phyloP scores from a whole-genome alignment of 2,888 invertebrate species.

The Aphodius sticticus region DNA sequence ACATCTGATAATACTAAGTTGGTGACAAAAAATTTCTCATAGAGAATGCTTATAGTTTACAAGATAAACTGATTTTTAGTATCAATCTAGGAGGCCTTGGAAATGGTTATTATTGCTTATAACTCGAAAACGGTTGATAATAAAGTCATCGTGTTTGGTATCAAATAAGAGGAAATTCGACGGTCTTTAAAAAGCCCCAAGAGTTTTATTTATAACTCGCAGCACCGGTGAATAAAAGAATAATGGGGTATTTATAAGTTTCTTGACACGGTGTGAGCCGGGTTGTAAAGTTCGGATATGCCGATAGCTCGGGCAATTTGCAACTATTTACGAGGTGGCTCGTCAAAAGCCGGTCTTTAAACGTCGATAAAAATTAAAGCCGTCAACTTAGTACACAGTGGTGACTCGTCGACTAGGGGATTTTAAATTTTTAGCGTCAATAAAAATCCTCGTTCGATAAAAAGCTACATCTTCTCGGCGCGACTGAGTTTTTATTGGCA shows the following conservation, averaged over 20 bases:
- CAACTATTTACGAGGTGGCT: conserved; percentile 17
- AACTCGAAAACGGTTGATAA: not conserved
- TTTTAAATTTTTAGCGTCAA: conserved; percentile 7
- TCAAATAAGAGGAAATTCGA: not conserved
- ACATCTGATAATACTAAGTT: no score
- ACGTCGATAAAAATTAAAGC: conserved; percentile 15
- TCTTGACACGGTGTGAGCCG: not conserved
- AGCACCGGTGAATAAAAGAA: not conserved
- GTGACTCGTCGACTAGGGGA: conserved; percentile 6
- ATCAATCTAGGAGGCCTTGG: not conserved
- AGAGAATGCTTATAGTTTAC: no score
- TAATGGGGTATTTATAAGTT: conserved; percentile 22
- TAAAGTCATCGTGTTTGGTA: not conserved
- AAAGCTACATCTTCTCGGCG: conserved; percentile 8
- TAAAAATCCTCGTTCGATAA: conserved; percentile 10
- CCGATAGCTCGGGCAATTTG: conserved; percentile 16
- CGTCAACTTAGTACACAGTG: not conserved
- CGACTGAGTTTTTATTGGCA: not conserved
- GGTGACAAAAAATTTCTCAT: no score
- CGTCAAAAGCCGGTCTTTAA: conserved; percentile 11
- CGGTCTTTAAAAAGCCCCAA: not conserved
- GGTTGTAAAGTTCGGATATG: conserved; percentile 14
- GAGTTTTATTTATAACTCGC: not conserved
- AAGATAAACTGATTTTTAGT: not conserved
- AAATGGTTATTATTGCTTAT: not conserved